These are phyloP conservation scores for Acropora tenuis DNA, from an alignment of 64 coral and sea anemone species.

Conservation along the genomic window DNA sequence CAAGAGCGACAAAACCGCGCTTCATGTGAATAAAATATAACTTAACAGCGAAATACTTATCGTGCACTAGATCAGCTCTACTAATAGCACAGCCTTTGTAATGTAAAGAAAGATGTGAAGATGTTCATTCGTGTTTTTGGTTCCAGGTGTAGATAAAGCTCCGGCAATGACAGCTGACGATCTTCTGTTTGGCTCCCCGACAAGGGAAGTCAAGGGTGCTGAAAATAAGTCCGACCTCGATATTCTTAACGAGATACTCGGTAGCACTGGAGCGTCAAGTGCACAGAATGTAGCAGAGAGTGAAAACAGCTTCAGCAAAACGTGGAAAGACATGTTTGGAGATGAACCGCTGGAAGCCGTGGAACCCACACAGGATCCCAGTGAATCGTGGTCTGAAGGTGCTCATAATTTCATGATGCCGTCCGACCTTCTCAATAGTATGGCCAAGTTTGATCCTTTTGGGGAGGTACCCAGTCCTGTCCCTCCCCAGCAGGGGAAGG, in stretches of 20 bases:
- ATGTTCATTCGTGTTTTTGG: not conserved
- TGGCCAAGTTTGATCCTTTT: slow-evolving; percentile 85
- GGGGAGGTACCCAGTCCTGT: not conserved
- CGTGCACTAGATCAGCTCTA: no score
- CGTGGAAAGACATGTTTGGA: slow-evolving; percentile 96
- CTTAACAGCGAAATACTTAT: no score
- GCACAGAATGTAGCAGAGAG: slow-evolving; percentile 2
- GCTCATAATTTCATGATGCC: slow-evolving; percentile 66
- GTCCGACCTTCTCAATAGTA: slow-evolving; percentile 94
- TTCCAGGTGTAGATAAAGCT: not conserved
- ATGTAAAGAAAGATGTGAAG: no score
- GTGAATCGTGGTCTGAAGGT: slow-evolving; percentile 61
- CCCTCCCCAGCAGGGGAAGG: not conserved
- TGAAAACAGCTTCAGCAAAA: slow-evolving; percentile 85
- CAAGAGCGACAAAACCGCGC: no score
- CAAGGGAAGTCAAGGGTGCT: slow-evolving; percentile 40
- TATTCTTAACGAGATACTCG: slow-evolving; percentile 76
- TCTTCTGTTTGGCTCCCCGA: slow-evolving; percentile 87
- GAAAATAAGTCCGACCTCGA: slow-evolving; percentile 58
- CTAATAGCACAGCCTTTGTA: no score
- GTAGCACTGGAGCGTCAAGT: slow-evolving; percentile 17
- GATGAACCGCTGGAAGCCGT: slow-evolving; percentile 50
- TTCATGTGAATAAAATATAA: no score
- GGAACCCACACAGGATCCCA: slow-evolving; percentile 10
- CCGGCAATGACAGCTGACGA: slow-evolving; percentile 83